Percentiles rank a stretch among this genome's conserved stretches.
phyloP scores from a whole-genome alignment of 2,888 invertebrate genomes.

The Gryllus longicercus region DNA sequence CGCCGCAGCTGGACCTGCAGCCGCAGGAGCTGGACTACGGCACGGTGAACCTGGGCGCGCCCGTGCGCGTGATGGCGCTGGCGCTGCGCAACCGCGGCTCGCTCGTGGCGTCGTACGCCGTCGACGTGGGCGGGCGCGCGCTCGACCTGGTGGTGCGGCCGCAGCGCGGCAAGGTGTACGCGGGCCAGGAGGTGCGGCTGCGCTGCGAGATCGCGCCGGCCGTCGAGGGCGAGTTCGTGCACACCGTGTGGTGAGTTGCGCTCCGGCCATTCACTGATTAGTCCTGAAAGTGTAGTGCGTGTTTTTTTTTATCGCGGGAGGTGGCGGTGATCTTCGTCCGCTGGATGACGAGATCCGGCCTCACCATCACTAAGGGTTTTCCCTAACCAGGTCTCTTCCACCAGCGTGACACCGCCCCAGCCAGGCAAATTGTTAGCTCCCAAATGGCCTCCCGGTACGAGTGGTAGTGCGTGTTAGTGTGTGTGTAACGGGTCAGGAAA shows the following conservation, averaged over 20 bases:
- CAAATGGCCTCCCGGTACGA: too few species aligned
- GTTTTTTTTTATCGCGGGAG: too few species aligned
- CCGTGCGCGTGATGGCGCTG: not conserved
- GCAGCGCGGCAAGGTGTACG: not conserved
- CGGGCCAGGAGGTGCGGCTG: not conserved
- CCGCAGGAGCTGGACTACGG: not conserved
- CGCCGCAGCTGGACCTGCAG: not conserved
- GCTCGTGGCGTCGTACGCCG: not conserved
- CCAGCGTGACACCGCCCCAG: too few species aligned
- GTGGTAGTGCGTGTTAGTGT: too few species aligned
- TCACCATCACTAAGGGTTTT: too few species aligned
- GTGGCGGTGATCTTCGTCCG: too few species aligned
- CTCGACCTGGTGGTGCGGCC: not conserved
- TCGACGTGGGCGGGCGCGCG: not conserved
- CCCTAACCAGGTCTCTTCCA: too few species aligned
- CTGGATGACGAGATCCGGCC: too few species aligned
- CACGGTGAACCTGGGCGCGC: not conserved
- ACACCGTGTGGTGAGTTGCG: not conserved
- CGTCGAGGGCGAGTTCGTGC: not conserved
- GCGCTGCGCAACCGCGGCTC: not conserved
- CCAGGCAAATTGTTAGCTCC: too few species aligned
- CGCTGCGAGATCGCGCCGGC: not conserved
- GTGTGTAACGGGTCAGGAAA: too few species aligned
- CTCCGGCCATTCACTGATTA: too few species aligned
- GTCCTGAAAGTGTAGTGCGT: too few species aligned